Base-by-base conservation (phyloP, 2,797 vertebrate genomes). In the Danio kyathit region DNA sequence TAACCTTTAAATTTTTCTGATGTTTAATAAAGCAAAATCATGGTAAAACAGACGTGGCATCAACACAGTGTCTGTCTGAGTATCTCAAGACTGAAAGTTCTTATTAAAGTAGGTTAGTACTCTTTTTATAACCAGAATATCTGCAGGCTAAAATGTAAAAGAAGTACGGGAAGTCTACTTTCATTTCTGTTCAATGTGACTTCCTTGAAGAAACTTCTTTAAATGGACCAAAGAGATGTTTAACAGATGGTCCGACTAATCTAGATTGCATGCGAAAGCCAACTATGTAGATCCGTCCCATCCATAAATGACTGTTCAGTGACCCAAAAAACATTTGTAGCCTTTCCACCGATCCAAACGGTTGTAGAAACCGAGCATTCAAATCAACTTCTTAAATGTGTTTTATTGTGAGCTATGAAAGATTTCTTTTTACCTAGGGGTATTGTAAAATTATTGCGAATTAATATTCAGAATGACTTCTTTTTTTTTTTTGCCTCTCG, bases 401-500 rank as follows among this genome's bases (percentile, higher is more conserved):
- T 89, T 90, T 89, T 91, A 92, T 87, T 87, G 6, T 73, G 82
- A 89, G 89, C 89, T 91, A 90, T 80, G 70, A 43, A 29, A 44
- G 48, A 57, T 64, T 74, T 75, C 17, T 14, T 13, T 13, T 72
- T 52, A 76, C 92, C 91, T 92, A 76, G 80, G 91, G 92, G 93
- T 92, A 81, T 87, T 89, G 87, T 87, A 93, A 92, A 93, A 92
- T 93, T 93, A 93, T 93, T 92, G 91, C 92, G 91, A 94, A 94
- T 94, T 94, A 94, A 94, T 93, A 93, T 93, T 92, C 90, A 90
- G 92, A 94, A 94, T 93, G 92, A 92, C 90, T 88, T 91, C 83
- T 29, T 29, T 29, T 29, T 29, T n/a, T n/a, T 29, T 29, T 29
- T 29, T 89, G 82, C 38, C 90, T 94, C 92, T 90, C 91, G 89